phyloP scores from a whole-genome alignment of 1,140 invertebrate species.

The Paraescarpia echinospica region DNA sequence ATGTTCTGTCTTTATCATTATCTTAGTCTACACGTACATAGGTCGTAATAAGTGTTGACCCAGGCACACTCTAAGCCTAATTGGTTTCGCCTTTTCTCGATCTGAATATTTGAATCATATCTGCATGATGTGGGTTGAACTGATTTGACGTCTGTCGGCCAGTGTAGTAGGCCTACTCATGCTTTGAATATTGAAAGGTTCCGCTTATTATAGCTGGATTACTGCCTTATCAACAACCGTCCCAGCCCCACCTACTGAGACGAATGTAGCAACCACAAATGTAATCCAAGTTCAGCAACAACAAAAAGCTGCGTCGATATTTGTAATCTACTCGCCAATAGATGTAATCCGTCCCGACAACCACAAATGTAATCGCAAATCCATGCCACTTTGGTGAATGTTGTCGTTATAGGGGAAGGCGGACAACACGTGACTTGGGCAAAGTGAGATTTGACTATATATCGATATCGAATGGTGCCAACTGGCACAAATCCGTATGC shows the following conservation, averaged over 20 bases:
- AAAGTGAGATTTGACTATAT: no score
- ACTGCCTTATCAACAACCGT: neutral
- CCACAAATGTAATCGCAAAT: neutral
- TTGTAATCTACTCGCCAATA: neutral
- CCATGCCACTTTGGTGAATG: neutral
- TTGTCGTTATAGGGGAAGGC: no score
- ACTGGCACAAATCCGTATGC: no score
- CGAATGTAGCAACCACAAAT: neutral
- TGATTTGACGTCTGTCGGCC: neutral
- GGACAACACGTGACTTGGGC: no score
- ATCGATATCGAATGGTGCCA: no score
- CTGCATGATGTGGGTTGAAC: neutral
- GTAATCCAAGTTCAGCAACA: neutral
- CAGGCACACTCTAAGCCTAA: no score
- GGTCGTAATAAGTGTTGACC: no score
- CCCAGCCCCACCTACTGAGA: neutral
- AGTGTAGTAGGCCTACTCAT: neutral
- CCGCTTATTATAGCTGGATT: no score
- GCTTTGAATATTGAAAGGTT: neutral
- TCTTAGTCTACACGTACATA: no score
- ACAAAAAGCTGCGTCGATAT: neutral
- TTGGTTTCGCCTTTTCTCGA: no score
- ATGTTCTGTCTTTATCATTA: no score
- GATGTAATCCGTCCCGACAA: neutral
- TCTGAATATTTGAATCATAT: neutral